These are phyloP conservation scores for Aptenodytes patagonicus DNA, from an alignment of 2,113 vertebrate species.

Conservation along the genomic window DNA sequence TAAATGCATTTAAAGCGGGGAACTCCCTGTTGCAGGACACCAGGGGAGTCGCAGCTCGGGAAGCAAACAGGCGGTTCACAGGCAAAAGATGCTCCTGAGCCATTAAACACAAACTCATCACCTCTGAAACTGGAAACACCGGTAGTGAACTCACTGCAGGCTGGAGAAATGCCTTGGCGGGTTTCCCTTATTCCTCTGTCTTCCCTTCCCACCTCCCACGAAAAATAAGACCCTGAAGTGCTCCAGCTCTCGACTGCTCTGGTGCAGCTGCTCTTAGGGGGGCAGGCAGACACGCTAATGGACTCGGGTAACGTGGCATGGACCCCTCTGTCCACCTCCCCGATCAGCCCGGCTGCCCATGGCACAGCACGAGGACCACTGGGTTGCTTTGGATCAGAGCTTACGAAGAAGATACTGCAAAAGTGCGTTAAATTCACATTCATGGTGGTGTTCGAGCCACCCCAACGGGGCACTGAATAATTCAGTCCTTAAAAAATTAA, in stretches of 20 bases:
- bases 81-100: neutral
- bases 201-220: neutral
- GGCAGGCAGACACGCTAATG: accelerated
- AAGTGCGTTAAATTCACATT: accelerated
- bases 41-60: neutral
- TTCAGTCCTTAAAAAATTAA: neutral
- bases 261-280: neutral
- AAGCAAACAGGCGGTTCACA: neutral
- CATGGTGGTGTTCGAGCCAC: neutral
- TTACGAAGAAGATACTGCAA: accelerated
- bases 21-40: neutral
- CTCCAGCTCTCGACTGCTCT: neutral
- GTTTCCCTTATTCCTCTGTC: neutral
- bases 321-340: neutral
- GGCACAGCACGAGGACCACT: accelerated
- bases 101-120: neutral
- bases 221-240: neutral
- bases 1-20: neutral
- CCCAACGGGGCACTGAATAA: neutral
- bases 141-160: accelerated
- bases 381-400: neutral
- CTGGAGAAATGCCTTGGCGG: neutral
- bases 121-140: neutral
- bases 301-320: accelerated
- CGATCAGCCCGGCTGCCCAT: accelerated